Base-by-base conservation (phyloP, 2,888 invertebrate genomes). In the Ceramica pisi region DNA sequence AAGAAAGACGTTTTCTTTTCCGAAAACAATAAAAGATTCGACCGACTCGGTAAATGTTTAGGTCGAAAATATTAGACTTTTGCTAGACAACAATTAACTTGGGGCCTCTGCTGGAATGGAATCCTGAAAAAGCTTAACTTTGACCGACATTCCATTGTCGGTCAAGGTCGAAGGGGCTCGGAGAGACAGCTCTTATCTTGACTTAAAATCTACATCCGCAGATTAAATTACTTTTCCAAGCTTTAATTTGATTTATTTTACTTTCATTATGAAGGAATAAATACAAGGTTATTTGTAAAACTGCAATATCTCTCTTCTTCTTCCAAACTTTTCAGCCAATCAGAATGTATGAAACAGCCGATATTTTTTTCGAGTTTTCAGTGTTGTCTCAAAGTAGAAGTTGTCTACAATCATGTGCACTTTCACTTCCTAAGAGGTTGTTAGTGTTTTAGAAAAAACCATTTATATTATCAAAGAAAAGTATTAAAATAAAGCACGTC, bases 71-170 rank as follows among this genome's bases (percentile, higher is more conserved):
- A 73, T 60, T 44, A 51, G 59, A 60, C 63, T 74, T 76, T 61
- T 74, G 56, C 75, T 75, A 57, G 67, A 61, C 68, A 56, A 60
- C 31, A 59, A 72, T 64, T 75, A 75, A 51, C 41, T 67, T 64
- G 55, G 46, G 51, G 64, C 60, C 55, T 65, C 67, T 38, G n/a
- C 44, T 53, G 41, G 41, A 75, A 64, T 61, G 46, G 38, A 56
- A 64, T 78, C 55, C 76, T 75, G 81, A 64, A 80, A 66, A 75
- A 48, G 60, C 56, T 75, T 64, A 75, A 80, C 55, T 75, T 80
- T 75, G 78, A 65, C 81, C 81, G 77, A 75, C 64, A 81, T 81
- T 81, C 56, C 35, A 35, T 55, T 69, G 56, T 70, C 38, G 70
- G 81, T 60, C 77, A 78, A 78, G 81, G 81, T 59, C 59, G 59